Evolutionary conservation across 2,113 vertebrate species (phyloP), one percentile per base, ranked within the genome.

Genomic region (Gambusia affinis): DNA sequence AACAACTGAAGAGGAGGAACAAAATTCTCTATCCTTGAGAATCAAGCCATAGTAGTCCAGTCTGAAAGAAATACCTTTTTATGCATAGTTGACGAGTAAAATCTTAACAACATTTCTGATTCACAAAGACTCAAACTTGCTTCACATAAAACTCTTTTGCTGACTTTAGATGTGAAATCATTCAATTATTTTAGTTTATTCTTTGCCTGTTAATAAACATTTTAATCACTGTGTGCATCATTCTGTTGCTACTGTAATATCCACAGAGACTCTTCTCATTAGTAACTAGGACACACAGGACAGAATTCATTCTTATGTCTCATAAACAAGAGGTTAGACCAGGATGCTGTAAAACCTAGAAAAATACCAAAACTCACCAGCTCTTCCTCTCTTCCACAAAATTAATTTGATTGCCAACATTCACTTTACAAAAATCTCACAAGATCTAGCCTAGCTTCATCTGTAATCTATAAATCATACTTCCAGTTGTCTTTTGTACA

Each of bases 1-100:
- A 54, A 71, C n/a, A 69, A 65, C 0, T 51, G 5, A 44, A 74
- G 75, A 68, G 60, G 35, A 60, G 3, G 29, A 69, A 73, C 30
- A 79, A 64, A 78, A 24, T 72, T 35, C 29, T 17, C 6, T 64
- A 10, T 28, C 7, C 7, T 31, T 28, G 19, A 15, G n/a, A 2
- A 14, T 17, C 24, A 14, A 4, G 1, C 17, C 44, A 19, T 47
- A 27, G 17, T 19, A 17, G 42, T 12, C 2, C 2, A 8, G 7
- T 30, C 31, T 44, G 14, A 24, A 2, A 27, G n/a, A n/a, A 12
- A 54, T 29, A 37, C 14, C 44, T 27, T 35, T 70, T 35, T 27
- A 33, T 24, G 3, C 47, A 27, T 30, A 70, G 4, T 6, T 3
- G 11, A 66, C 4, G 42, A 67, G 31, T 67, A 47, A 47, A 47